Evolutionary conservation across 1,140 invertebrate genomes (phyloP).

Genomic region (Holotrichia oblita): DNA sequence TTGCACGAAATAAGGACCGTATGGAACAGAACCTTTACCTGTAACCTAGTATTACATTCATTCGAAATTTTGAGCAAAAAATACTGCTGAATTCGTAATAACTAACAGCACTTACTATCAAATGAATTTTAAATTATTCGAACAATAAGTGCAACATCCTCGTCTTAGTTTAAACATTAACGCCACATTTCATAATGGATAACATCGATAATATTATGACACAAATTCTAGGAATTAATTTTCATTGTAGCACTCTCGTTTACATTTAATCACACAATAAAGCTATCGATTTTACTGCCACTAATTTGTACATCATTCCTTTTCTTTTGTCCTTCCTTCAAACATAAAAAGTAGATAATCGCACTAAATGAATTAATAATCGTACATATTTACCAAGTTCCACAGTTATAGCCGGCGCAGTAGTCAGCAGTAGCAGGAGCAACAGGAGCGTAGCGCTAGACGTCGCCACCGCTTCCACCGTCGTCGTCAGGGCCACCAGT

Average conservation of each 20-base stretch:
- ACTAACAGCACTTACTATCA: too few relatives aligned
- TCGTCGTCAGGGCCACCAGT: neutral
- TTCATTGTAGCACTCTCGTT: neutral
- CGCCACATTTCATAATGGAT: too few relatives aligned
- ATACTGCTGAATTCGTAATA: too few relatives aligned
- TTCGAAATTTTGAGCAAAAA: too few relatives aligned
- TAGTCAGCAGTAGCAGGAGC: slow-evolving; percentile 21
- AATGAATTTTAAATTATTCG: too few relatives aligned
- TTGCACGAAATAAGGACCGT: too few relatives aligned
- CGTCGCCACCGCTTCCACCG: neutral
- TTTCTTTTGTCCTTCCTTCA: neutral
- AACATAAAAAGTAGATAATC: slow-evolving; percentile 21
- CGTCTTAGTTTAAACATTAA: too few relatives aligned
- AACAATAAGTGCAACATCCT: too few relatives aligned
- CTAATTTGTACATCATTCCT: slow-evolving; percentile 17
- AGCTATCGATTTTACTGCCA: slow-evolving; percentile 5
- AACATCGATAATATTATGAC: too few relatives aligned
- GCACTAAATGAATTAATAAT: slow-evolving; percentile 30
- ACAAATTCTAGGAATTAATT: slow-evolving; percentile 2
- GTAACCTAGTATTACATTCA: too few relatives aligned
- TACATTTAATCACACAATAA: neutral
- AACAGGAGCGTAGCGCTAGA: neutral
- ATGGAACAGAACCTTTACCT: too few relatives aligned
- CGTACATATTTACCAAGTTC: slow-evolving; percentile 23
- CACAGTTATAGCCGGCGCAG: neutral